Conservation (phyloP, 2,797 vertebrate species). For the Enteromius radiatus region DNA sequence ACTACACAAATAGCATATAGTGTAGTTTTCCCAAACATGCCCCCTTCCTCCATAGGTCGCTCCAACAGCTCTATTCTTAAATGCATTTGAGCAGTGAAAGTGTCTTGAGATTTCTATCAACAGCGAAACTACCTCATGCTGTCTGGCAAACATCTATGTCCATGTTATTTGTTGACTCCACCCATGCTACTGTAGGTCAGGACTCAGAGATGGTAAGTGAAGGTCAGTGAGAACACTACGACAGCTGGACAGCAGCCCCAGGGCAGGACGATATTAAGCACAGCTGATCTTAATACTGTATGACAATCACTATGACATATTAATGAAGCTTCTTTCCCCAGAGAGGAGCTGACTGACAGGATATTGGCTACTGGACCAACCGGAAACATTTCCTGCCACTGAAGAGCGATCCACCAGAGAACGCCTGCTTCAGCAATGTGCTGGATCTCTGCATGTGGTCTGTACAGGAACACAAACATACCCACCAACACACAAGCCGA, state of each 20-base stretch:
- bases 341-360: constrained; percentile 42
- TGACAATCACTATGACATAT: constrained; percentile 61
- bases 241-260: constrained; percentile 48
- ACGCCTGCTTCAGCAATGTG: not conserved
- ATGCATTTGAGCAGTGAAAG: not conserved
- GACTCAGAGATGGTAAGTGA: constrained; percentile 31
- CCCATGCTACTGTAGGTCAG: constrained; percentile 18
- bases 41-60: not conserved
- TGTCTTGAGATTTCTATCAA: not conserved
- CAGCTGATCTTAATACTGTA: constrained; percentile 59
- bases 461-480: not conserved
- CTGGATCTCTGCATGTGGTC: not conserved
- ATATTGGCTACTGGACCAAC: constrained; percentile 31
- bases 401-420: not conserved
- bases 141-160: not conserved
- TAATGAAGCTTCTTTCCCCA: constrained; percentile 56
- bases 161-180: not conserved
- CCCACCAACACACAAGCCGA: not conserved
- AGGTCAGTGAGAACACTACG: constrained; percentile 43
- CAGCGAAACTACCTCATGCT: not conserved
- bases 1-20: not conserved
- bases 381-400: constrained; percentile 43
- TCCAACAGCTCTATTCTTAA: not conserved
- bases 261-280: constrained; percentile 58
- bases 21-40: not conserved